phyloP scores from a whole-genome alignment of 1,140 invertebrate genomes.

The Triops cancriformis region DNA sequence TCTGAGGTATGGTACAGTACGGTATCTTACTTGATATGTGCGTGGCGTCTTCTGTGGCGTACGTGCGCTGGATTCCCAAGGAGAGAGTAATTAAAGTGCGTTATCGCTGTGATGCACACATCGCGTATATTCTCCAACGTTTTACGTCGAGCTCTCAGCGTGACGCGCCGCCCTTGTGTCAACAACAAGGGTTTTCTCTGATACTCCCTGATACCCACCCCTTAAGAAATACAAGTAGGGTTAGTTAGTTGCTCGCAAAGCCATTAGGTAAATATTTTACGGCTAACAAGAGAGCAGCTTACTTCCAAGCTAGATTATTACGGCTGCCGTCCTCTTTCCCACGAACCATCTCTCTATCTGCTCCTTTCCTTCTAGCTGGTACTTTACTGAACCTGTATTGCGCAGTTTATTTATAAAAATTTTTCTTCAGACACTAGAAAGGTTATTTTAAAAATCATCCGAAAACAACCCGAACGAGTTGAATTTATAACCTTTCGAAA shows the following conservation, averaged over 20 bases:
- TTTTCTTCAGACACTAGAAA: too few species aligned
- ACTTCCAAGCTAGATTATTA: background rate
- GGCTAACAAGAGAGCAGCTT: conserved; percentile 7
- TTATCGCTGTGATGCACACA: conserved; percentile 9
- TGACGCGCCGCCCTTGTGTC: background rate
- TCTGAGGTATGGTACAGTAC: background rate
- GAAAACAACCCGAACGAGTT: too few species aligned
- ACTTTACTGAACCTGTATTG: too few species aligned
- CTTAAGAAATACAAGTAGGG: background rate
- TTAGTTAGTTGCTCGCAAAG: conserved; percentile 5
- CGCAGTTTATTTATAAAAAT: too few species aligned
- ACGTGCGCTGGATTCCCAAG: background rate
- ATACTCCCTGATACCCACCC: background rate
- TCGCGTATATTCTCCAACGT: background rate
- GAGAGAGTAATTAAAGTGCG: background rate
- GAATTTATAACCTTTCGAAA: too few species aligned
- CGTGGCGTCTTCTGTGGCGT: background rate
- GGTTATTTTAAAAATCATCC: too few species aligned
- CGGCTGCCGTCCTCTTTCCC: background rate
- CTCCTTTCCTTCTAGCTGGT: too few species aligned
- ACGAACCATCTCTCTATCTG: too few species aligned
- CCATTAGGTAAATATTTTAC: conserved; percentile 11
- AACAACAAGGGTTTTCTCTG: conserved; percentile 1
- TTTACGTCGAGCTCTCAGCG: background rate
- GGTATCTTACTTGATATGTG: background rate